Percentiles rank a stretch among this genome's conserved stretches.
phyloP scores from a whole-genome alignment of 2,888 invertebrate genomes.

The Myopa tessellatipennis region DNA sequence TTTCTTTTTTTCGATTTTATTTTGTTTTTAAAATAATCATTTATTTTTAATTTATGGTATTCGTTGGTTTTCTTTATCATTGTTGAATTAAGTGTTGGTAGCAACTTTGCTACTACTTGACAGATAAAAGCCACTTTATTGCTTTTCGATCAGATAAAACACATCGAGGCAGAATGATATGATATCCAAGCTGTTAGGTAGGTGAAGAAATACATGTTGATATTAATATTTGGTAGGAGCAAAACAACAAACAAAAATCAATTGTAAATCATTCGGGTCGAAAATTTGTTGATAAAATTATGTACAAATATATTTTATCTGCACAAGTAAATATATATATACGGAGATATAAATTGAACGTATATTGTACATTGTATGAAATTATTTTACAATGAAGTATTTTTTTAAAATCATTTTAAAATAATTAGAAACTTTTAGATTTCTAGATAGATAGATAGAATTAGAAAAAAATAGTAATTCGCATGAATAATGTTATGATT shows the following conservation, averaged over 20 bases:
- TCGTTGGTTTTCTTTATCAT: slow-evolving; percentile 65
- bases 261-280: no score
- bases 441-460: no score
- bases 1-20: slow-evolving; percentile 45
- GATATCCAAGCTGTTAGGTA: slow-evolving; percentile 57
- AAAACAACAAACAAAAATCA: no score
- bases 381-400: no score
- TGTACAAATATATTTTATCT: slow-evolving; percentile 13
- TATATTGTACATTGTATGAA: no score
- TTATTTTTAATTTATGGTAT: slow-evolving; percentile 63
- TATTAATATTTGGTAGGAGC: background rate
- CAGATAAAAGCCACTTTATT: slow-evolving; percentile 66
- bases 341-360: no score
- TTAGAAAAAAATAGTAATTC: no score
- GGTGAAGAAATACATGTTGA: background rate
- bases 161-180: slow-evolving; percentile 55
- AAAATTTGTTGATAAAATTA: background rate
- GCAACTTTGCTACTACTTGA: slow-evolving; percentile 66
- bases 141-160: slow-evolving; percentile 65
- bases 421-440: no score
- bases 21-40: slow-evolving; percentile 46
- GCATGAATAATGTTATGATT: no score
- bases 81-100: slow-evolving; percentile 55
- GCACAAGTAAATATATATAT: background rate
- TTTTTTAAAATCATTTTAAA: no score